phyloP scores from a whole-genome alignment of 2,113 vertebrate species.

The Leptocoma aspasia region DNA sequence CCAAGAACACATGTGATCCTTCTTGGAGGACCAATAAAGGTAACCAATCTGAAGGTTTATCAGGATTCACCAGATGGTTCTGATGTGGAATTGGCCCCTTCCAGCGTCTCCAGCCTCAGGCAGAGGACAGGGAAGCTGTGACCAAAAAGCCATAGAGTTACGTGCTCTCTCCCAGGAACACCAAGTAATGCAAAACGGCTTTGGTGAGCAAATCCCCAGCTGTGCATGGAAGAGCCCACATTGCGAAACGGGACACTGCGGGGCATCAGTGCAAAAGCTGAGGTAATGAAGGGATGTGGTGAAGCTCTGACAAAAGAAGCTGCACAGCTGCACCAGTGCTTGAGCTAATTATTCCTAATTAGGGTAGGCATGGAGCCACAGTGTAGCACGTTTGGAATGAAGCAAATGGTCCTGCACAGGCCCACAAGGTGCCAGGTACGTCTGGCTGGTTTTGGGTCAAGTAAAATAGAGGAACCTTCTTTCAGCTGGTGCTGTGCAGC shows the following conservation, averaged over 20 bases:
- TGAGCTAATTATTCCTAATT: conserved; percentile 15
- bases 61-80: neutral
- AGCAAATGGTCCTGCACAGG: neutral
- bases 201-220: neutral
- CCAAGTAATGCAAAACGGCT: neutral
- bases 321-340: neutral
- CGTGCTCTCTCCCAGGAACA: neutral
- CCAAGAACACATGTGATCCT: neutral
- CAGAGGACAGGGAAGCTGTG: neutral
- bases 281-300: neutral
- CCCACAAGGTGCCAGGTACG: neutral
- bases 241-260: rapidly evolving
- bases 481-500: neutral
- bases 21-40: conserved; percentile 1
- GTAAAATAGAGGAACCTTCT: neutral
- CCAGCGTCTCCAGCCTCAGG: neutral
- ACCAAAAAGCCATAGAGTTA: neutral
- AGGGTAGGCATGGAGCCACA: neutral
- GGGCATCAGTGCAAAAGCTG: neutral
- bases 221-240: neutral
- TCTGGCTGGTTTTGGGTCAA: neutral
- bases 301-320: neutral
- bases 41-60: neutral
- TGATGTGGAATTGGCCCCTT: conserved; percentile 21
- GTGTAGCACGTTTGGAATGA: rapidly evolving